phyloP scores from a whole-genome alignment of 2,797 vertebrate genomes.

The Catamblyrhynchus diadema region DNA sequence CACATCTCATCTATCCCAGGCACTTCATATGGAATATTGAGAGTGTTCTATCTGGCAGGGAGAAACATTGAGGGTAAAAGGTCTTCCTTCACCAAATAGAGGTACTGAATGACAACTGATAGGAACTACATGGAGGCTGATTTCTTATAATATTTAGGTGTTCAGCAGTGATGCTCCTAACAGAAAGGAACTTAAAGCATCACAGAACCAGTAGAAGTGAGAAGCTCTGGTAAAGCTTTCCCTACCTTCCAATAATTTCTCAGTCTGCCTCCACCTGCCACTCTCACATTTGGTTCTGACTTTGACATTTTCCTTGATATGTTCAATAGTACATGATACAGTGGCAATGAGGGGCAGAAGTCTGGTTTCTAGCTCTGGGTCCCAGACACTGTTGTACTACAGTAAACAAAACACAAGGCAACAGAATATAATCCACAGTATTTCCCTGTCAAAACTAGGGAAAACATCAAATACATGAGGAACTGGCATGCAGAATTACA shows the following conservation, averaged over 20 bases:
- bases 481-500: background rate
- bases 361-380: background rate
- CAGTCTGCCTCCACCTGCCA: background rate
- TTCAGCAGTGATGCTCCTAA: background rate
- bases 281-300: background rate
- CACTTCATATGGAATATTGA: background rate
- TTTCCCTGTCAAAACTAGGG: background rate
- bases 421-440: background rate
- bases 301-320: background rate
- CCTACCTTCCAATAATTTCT: background rate
- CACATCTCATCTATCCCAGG: background rate
- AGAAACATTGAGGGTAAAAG: background rate
- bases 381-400: background rate
- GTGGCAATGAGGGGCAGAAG: background rate
- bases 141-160: background rate
- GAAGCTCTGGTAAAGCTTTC: background rate
- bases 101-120: background rate
- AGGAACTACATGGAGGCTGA: background rate
- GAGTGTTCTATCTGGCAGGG: rapidly evolving
- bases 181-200: background rate
- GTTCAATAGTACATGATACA: background rate
- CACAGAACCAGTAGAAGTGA: background rate
- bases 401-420: background rate
- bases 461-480: background rate
- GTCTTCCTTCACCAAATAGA: background rate